Conservation (phyloP, 2,113 vertebrate genomes). For the Antennarius striatus region DNA sequence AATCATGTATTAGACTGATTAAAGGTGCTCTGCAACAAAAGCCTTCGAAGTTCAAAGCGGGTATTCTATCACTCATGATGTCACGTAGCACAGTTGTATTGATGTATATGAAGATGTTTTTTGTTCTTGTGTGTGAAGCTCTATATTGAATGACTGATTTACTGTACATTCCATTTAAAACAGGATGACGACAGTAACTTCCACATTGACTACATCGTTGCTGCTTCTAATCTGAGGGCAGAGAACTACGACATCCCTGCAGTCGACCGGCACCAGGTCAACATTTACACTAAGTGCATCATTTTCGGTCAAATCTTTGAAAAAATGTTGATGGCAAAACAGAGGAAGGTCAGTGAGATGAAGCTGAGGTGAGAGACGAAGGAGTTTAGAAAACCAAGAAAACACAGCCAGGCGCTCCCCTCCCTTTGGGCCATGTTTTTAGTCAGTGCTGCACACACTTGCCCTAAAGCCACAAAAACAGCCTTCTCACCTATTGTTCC, state of each 20-base stretch:
- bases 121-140: constrained; percentile 5
- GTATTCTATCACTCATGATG: constrained; percentile 7
- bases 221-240: constrained; percentile 85
- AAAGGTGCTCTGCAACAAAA: constrained; percentile 43
- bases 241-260: constrained; percentile 88
- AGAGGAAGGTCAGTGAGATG: constrained; percentile 8
- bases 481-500: constrained; percentile 64
- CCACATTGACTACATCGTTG: constrained; percentile 86
- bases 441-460: constrained; percentile 62
- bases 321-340: background rate
- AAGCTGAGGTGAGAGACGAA: background rate
- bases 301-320: background rate
- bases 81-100: background rate
- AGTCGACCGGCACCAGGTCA: constrained; percentile 76
- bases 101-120: background rate
- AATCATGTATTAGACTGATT: constrained; percentile 25
- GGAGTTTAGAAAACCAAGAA: constrained; percentile 5
- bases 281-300: background rate
- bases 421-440: constrained; percentile 47
- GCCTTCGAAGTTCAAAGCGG: constrained; percentile 33
- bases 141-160: background rate
- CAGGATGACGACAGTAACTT: constrained; percentile 85
- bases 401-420: constrained; percentile 13
- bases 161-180: constrained; percentile 18
- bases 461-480: constrained; percentile 57